A percentile compares a stretch with the other conserved stretches of the same genome.
Evolutionary conservation across 2,797 vertebrate species (phyloP).

Genomic region (Margarornis squamiger): DNA sequence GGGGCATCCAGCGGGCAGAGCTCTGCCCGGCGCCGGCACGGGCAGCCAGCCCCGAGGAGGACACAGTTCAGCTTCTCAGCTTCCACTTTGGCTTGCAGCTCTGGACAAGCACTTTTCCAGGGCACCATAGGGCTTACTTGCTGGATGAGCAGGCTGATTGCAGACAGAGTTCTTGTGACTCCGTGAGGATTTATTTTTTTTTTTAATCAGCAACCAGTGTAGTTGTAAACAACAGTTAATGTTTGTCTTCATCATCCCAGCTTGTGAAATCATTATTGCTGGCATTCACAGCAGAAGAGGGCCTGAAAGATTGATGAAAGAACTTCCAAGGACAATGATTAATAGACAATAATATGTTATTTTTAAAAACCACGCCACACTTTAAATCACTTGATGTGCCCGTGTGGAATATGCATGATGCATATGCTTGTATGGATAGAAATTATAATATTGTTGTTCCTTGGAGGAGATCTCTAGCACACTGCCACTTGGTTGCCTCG

Average conservation of each 20-base stretch:
- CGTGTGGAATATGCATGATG: not conserved
- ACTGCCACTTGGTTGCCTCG: not conserved
- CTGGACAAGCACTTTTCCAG: not conserved
- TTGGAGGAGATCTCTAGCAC: not conserved
- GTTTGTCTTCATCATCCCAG: constrained; percentile 29
- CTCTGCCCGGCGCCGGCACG: not conserved
- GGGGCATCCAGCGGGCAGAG: constrained; percentile 18
- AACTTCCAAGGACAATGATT: constrained; percentile 12
- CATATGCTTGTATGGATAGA: not conserved
- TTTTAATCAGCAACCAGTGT: not conserved
- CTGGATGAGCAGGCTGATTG: not conserved
- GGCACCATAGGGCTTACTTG: not conserved
- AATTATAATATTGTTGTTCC: not conserved
- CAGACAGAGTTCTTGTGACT: constrained; percentile 18
- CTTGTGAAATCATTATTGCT: constrained; percentile 34
- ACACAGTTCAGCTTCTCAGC: not conserved
- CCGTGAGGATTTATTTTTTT: not conserved
- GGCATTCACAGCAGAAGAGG: constrained; percentile 17
- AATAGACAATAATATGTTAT: not conserved
- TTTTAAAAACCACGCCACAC: not conserved
- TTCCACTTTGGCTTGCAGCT: not conserved
- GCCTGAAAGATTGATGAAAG: not conserved
- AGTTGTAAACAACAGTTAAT: constrained; percentile 31
- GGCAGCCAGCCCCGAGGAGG: not conserved
- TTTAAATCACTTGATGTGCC: not conserved